Evolutionary conservation across 2,888 invertebrate genomes (phyloP), one percentile per base, ranked within the genome.

Genomic region (Ophraella communa): DNA sequence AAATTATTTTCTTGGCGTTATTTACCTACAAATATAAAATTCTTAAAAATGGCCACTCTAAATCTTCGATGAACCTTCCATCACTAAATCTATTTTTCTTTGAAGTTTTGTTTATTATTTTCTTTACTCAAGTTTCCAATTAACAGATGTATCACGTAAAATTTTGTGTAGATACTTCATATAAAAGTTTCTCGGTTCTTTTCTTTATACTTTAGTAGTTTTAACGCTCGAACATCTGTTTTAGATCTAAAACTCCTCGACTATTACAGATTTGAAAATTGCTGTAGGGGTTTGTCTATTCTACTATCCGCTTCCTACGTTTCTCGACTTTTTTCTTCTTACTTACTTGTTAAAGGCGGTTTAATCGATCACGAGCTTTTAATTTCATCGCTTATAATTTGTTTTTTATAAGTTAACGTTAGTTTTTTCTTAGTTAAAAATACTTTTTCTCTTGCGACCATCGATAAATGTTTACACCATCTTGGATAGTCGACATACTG

Each of bases 311-410:
- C 51, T 49, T 53, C 35, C 24, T 11, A 21, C 24, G 39, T 20
- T 58, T 35, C n/a, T 20, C 24, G 51, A 59, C 49, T 53, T 66
- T 63, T 66, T 66, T 63, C 54, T 42, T n/a, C n/a, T n/a, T n/a
- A n/a, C n/a, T 35, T 53, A 52, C 47, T 51, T 30, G 54, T 62
- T 56, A 53, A 62, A 63, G 63, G 49, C 55, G 61, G 24, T 67
- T 57, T 64, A 69, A 70, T 72, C 70, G 70, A 71, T 70, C 54
- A 56, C 27, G 53, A 65, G 65, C 63, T 70, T 67, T 71, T 71
- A 71, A 71, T 71, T 70, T 66, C 69, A 69, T 70, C 69, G 44
- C 54, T 53, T 21, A 49, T 66, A 66, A 63, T 66, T 63, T 55
- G 49, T 51, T 66, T 66, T 66, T 63, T 59, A 20, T 53, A 2